Evolutionary conservation across 2,113 vertebrate genomes (phyloP).

Genomic region (Sturnus vulgaris): DNA sequence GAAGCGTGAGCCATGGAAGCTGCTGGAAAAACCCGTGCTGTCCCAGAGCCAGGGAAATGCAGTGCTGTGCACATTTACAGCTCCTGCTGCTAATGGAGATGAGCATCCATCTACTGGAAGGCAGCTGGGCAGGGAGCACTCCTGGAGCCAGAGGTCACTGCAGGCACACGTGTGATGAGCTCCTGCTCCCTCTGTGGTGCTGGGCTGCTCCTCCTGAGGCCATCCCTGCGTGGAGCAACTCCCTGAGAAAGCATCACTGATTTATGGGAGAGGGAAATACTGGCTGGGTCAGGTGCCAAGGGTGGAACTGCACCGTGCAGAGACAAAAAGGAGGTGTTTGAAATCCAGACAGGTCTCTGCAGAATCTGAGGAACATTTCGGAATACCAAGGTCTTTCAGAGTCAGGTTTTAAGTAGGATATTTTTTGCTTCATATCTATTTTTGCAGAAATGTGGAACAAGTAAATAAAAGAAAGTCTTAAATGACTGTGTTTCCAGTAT

Average conservation of each 20-base stretch:
- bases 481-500: not conserved
- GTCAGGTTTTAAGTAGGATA: not conserved
- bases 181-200: not conserved
- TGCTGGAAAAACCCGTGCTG: not conserved
- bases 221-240: not conserved
- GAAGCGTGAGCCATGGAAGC: not conserved
- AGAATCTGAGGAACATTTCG: not conserved
- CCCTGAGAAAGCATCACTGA: not conserved
- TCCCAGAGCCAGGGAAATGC: not conserved
- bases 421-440: not conserved
- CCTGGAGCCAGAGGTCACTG: rapidly evolving
- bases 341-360: not conserved
- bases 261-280: not conserved
- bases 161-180: not conserved
- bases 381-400: not conserved
- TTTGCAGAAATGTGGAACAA: not conserved
- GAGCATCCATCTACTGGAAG: not conserved
- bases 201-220: not conserved
- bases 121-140: not conserved
- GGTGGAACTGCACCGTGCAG: not conserved
- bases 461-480: not conserved
- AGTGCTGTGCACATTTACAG: not conserved
- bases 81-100: not conserved
- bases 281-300: not conserved
- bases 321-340: not conserved